phyloP scores from a whole-genome alignment of 2,888 invertebrate genomes.

The Xestia sexstrigata region DNA sequence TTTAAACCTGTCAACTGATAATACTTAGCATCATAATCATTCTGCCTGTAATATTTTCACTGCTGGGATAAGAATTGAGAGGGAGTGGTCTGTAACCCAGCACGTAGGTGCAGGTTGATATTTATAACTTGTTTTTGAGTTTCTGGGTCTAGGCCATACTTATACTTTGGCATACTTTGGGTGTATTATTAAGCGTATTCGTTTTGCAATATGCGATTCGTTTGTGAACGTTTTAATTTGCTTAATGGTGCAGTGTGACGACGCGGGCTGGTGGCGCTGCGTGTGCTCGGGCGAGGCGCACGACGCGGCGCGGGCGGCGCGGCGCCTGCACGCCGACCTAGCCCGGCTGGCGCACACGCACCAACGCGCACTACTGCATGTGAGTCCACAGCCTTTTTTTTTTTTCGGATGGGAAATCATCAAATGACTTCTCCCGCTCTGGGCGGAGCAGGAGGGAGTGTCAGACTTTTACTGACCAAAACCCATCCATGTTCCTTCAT shows the following conservation, averaged over 20 bases:
- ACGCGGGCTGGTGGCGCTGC: slow-evolving; percentile 81
- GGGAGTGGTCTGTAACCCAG: not conserved
- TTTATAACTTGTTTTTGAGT: not conserved
- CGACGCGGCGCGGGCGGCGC: slow-evolving; percentile 75
- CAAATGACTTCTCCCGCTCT: too few relatives aligned
- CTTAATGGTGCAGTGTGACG: not conserved
- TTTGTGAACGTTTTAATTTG: not conserved
- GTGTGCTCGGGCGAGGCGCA: slow-evolving; percentile 78
- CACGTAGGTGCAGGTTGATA: not conserved
- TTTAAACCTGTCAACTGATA: not conserved
- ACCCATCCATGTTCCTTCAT: too few relatives aligned
- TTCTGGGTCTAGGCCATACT: not conserved
- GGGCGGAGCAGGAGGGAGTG: too few relatives aligned
- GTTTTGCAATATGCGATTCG: not conserved
- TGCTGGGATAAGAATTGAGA: not conserved
- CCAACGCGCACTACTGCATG: slow-evolving; percentile 65
- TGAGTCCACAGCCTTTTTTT: slow-evolving; percentile 44
- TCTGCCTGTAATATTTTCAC: not conserved
- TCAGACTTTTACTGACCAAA: too few relatives aligned
- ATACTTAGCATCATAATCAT: too few relatives aligned
- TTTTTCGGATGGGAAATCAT: too few relatives aligned
- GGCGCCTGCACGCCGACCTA: slow-evolving; percentile 76
- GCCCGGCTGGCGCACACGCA: slow-evolving; percentile 55
- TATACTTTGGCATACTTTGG: not conserved
- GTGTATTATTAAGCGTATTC: not conserved